Evolutionary conservation across 1,140 invertebrate genomes (phyloP).

Genomic region (Papilio aristodemus): DNA sequence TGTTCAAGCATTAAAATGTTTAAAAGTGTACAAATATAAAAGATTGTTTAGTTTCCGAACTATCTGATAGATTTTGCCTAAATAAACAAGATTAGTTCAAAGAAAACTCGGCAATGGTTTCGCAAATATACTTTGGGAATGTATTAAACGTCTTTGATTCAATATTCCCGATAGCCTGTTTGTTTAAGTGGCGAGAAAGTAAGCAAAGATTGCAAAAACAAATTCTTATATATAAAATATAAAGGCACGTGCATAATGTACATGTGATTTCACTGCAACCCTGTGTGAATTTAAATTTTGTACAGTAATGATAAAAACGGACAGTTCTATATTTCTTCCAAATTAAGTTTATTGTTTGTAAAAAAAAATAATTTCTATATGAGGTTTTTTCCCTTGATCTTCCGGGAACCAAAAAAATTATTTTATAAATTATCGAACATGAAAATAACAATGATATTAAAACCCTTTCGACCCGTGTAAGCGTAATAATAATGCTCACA

Average conservation of each 20-base stretch:
- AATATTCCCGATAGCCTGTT: background rate
- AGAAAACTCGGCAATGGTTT: constrained; percentile 21
- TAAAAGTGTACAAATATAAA: constrained; percentile 32
- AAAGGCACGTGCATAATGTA: no score
- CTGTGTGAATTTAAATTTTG: no score
- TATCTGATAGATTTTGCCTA: constrained; percentile 35
- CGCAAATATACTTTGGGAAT: constrained; percentile 12
- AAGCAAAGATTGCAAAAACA: background rate
- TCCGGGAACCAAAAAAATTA: constrained; percentile 2
- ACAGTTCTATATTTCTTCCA: no score
- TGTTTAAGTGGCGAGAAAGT: constrained; percentile 13
- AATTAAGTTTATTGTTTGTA: no score
- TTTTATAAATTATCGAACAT: constrained; percentile 37
- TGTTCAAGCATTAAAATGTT: constrained; percentile 24
- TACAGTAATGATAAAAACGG: no score
- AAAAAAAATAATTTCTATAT: no score
- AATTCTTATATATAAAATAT: background rate
- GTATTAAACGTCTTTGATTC: constrained; percentile 24
- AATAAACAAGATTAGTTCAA: constrained; percentile 28
- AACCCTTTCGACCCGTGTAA: constrained; percentile 47
- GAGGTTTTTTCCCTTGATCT: constrained; percentile 11
- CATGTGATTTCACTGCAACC: no score
- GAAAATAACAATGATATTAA: constrained; percentile 50
- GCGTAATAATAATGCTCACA: constrained; percentile 68
- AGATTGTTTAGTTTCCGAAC: constrained; percentile 35